Conservation (phyloP, 2,113 vertebrate species). For the Quiscalus mexicanus region DNA sequence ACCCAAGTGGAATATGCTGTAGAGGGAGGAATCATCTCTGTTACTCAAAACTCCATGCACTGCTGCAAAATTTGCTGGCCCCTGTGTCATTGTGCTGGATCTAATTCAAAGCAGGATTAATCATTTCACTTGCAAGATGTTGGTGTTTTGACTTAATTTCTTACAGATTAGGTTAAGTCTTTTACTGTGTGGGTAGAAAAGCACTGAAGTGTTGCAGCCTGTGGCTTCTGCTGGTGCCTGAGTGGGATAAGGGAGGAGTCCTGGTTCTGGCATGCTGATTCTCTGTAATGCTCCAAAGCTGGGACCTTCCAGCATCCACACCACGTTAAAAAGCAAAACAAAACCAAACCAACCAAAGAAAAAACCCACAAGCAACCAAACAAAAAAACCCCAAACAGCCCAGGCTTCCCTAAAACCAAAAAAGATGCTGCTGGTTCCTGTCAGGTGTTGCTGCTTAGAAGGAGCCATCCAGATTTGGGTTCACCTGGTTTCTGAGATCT, state of each 20-base stretch:
- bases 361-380: not conserved
- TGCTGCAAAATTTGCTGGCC: not conserved
- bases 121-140: not conserved
- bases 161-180: not conserved
- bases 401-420: not conserved
- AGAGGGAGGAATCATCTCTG: not conserved
- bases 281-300: not conserved
- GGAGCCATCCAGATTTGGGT: not conserved
- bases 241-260: not conserved
- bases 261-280: not conserved
- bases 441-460: not conserved
- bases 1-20: not conserved
- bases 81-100: not conserved
- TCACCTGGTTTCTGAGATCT: not conserved
- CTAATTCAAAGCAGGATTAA: constrained; percentile 7
- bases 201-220: not conserved
- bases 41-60: not conserved
- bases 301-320: not conserved
- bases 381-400: not conserved
- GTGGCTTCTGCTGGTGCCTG: not conserved
- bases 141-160: not conserved
- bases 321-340: not conserved
- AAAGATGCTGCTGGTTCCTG: not conserved
- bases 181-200: not conserved
- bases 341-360: not conserved